Percentiles rank a stretch among this genome's conserved stretches.
Evolutionary conservation across 2,113 vertebrate species (phyloP).

Genomic region (Amblyornis subalaris): DNA sequence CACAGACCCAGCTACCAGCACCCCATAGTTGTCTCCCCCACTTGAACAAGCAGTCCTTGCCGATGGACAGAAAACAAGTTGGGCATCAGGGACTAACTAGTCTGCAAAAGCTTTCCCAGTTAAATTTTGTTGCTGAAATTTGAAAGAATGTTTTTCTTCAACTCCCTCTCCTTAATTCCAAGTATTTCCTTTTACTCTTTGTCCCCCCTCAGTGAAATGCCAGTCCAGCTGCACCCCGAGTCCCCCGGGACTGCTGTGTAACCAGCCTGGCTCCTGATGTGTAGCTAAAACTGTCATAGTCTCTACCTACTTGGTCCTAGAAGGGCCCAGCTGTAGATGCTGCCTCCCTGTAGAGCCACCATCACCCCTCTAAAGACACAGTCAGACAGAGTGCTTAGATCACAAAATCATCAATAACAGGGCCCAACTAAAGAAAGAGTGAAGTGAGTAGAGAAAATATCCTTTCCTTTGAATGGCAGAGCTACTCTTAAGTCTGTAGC

Average conservation of each 20-base stretch:
- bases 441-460: background rate
- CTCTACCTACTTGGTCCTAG: background rate
- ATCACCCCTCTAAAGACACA: background rate
- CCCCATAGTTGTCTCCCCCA: rapidly evolving
- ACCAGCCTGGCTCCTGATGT: background rate
- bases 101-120: background rate
- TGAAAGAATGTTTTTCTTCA: background rate
- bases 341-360: background rate
- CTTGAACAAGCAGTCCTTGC: background rate
- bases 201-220: background rate
- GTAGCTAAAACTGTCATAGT: background rate
- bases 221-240: background rate
- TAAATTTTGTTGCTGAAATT: rapidly evolving
- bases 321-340: background rate
- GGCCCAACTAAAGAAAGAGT: background rate
- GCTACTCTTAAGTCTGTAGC: background rate
- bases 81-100: too few species aligned
- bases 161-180: background rate
- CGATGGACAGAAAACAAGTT: rapidly evolving
- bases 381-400: background rate
- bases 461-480: background rate
- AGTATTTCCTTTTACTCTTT: background rate
- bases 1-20: background rate
- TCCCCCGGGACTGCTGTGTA: background rate
- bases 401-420: background rate